phyloP scores from a whole-genome alignment of 1,140 invertebrate genomes.

The Drosophila gunungcola region DNA sequence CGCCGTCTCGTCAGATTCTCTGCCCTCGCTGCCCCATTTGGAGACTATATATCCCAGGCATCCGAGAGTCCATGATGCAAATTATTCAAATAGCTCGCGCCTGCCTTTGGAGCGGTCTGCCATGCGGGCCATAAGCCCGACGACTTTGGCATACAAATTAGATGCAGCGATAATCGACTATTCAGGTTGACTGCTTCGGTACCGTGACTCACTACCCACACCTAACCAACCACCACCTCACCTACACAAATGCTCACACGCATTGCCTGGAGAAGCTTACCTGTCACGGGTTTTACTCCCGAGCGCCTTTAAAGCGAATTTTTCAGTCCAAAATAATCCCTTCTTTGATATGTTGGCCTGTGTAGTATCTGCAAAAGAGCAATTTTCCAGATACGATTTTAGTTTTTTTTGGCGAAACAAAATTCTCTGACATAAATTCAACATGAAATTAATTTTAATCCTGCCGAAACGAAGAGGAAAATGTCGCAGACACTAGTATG shows the following conservation, averaged over 20 bases:
- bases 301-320: conserved; percentile 31
- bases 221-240: background rate
- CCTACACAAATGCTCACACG: background rate
- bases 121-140: conserved; percentile 27
- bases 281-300: conserved; percentile 33
- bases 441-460: conserved; percentile 25
- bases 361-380: conserved; percentile 21
- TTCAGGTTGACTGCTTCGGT: conserved; percentile 44
- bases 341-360: conserved; percentile 35
- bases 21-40: conserved; percentile 30
- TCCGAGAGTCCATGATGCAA: conserved; percentile 51
- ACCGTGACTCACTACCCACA: conserved; percentile 20
- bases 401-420: conserved; percentile 4
- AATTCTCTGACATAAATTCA: background rate
- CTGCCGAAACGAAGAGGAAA: background rate
- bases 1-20: background rate
- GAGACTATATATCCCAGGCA: conserved; percentile 11
- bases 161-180: conserved; percentile 63
- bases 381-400: conserved; percentile 6
- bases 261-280: conserved; percentile 31
- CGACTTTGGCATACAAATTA: conserved; percentile 53
- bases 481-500: conserved; percentile 1
- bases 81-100: conserved; percentile 73
- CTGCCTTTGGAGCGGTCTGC: conserved; percentile 38
- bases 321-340: conserved; percentile 35